Percentiles rank a stretch among this genome's conserved stretches.
Conservation (phyloP, 2,797 vertebrate genomes). For the Urosaurus nigricauda region DNA sequence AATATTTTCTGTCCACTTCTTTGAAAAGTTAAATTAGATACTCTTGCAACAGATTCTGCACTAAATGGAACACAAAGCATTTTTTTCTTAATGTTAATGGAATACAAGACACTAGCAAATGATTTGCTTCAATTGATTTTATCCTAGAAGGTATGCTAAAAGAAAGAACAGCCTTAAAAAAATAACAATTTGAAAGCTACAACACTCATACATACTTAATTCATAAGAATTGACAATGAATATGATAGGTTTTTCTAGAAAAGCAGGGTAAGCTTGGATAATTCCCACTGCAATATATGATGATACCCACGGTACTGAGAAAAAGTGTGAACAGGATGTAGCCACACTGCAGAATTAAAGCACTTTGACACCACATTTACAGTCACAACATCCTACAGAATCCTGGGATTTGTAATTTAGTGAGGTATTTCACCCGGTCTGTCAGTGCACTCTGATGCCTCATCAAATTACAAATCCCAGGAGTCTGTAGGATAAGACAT, state of each 20-base stretch:
- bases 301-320: not conserved
- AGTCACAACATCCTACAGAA: no score
- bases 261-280: not conserved
- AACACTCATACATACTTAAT: no score
- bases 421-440: no score
- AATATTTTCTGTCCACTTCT: not conserved
- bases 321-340: no score
- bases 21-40: not conserved
- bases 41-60: not conserved
- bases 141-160: not conserved
- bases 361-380: no score
- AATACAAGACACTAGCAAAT: not conserved
- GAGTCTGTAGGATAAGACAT: no score
- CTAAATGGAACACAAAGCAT: not conserved
- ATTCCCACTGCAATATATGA: not conserved
- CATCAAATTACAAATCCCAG: no score
- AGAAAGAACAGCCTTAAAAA: not conserved
- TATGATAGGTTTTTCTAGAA: not conserved
- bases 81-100: not conserved
- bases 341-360: no score
- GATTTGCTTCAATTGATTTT: not conserved
- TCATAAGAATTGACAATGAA: not conserved
- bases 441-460: no score
- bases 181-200: not conserved
- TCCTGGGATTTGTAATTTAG: no score